Conservation (phyloP, 2,797 vertebrate genomes). For the Diplodus sargus region DNA sequence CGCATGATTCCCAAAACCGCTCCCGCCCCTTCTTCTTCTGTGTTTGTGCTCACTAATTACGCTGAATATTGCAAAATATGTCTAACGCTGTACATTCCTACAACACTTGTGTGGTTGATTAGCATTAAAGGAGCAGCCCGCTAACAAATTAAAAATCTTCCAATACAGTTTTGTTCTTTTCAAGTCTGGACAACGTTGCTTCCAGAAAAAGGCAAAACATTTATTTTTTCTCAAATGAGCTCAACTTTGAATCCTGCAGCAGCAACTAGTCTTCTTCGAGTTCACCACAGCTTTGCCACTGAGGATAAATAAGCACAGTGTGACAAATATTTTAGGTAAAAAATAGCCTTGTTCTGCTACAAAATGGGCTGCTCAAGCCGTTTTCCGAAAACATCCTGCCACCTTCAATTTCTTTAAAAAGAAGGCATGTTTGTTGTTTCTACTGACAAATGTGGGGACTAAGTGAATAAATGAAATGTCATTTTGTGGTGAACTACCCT, state of each 20-base stretch:
- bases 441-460: constrained; percentile 33
- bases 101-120: neutral
- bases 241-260: constrained; percentile 6
- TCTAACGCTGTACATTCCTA: constrained; percentile 20
- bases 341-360: neutral
- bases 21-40: constrained; percentile 2
- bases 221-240: neutral
- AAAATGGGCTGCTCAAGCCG: neutral
- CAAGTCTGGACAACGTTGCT: neutral
- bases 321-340: constrained; percentile 26
- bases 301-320: neutral
- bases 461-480: constrained; percentile 32
- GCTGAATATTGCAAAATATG: constrained; percentile 28
- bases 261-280: constrained; percentile 1
- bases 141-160: neutral
- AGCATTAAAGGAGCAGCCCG: constrained; percentile 8
- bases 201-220: neutral
- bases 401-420: constrained; percentile 13
- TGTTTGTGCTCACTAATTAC: constrained; percentile 32
- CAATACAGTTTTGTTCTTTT: neutral
- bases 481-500: constrained; percentile 38
- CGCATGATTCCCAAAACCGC: constrained; percentile 7
- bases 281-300: constrained; percentile 1
- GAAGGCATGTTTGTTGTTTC: constrained; percentile 26
- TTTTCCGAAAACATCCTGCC: neutral